phyloP scores from a whole-genome alignment of 2,888 invertebrate genomes.

The Ashinkailepas kermadecensis region DNA sequence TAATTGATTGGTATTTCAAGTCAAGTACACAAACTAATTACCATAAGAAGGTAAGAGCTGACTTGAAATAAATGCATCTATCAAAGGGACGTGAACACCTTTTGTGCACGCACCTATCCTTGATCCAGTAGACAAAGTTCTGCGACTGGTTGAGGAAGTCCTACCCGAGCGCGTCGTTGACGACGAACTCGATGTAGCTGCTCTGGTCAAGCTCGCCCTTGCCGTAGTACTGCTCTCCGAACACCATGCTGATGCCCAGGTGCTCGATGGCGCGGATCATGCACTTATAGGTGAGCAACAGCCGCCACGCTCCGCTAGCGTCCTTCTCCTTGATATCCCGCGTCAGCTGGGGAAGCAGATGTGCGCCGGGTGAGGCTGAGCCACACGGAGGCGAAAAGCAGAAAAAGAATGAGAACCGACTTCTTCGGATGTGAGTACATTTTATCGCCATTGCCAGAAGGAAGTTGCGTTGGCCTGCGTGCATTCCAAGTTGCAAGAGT shows the following conservation, averaged over 20 bases:
- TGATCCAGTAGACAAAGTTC: constrained; percentile 42
- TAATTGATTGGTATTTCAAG: no score
- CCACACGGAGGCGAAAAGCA: no score
- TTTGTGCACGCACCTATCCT: constrained; percentile 34
- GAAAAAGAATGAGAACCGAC: no score
- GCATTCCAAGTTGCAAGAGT: no score
- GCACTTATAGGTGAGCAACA: constrained; percentile 46
- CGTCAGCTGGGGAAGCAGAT: constrained; percentile 23
- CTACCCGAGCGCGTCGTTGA: constrained; percentile 42
- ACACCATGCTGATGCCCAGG: constrained; percentile 44
- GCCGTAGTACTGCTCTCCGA: constrained; percentile 44
- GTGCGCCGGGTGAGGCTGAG: no score
- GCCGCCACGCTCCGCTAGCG: constrained; percentile 34
- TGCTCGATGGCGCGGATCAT: constrained; percentile 45
- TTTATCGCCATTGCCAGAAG: no score
- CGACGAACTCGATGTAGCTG: constrained; percentile 42
- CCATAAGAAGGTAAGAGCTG: no score
- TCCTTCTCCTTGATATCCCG: constrained; percentile 32
- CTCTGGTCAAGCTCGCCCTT: constrained; percentile 39
- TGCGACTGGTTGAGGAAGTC: constrained; percentile 44
- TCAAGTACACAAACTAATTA: no score
- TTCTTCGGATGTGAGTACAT: no score
- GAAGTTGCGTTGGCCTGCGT: no score
- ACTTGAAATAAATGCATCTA: no score
- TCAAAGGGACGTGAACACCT: no score